phyloP scores from a whole-genome alignment of 1,140 invertebrate species.

The Cepaea nemoralis region DNA sequence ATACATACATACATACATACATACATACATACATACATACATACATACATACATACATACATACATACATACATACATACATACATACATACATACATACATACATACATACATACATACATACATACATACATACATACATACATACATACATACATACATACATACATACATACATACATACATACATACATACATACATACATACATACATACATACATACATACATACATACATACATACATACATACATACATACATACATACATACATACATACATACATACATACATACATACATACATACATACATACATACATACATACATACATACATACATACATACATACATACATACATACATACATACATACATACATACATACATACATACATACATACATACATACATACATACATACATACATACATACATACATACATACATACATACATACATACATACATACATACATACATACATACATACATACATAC shows the following conservation, averaged over 20 bases:
- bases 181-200: slow-evolving; percentile 24
- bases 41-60: background rate
- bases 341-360: no score
- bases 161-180: background rate
- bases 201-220: background rate
- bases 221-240: no score
- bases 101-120: slow-evolving; percentile 30
- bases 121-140: background rate
- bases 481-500: slow-evolving; percentile 14
- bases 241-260: no score
- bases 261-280: background rate
- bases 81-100: slow-evolving; percentile 7
- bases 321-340: slow-evolving; percentile 7
- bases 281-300: background rate
- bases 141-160: no score
- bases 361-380: no score
- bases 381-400: no score
- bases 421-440: no score
- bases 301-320: slow-evolving; percentile 7
- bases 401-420: no score
- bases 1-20: slow-evolving; percentile 20
- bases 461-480: slow-evolving; percentile 4
- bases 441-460: no score
- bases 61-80: background rate
- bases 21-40: background rate